A percentile compares a stretch with the other conserved stretches of the same genome.
Conservation (phyloP, 2,797 vertebrate genomes). For the Delichon dasypus region DNA sequence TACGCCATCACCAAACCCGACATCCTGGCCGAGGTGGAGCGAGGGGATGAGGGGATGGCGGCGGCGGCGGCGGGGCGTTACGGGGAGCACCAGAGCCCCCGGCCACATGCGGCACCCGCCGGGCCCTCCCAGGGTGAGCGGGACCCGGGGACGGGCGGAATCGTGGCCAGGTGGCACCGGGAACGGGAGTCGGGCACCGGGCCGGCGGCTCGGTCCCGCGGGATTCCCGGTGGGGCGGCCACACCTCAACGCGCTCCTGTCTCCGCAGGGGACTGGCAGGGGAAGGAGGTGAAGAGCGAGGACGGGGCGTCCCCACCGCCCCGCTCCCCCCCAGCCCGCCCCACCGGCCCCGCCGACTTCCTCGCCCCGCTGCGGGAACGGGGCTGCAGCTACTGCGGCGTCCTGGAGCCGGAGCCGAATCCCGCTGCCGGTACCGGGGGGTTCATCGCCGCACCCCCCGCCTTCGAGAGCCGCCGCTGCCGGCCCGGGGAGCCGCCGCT, state of each 20-base stretch:
- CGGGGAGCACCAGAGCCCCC: background rate
- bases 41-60: background rate
- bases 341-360: background rate
- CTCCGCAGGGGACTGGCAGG: slow-evolving; percentile 28
- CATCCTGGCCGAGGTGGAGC: slow-evolving; percentile 53
- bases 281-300: slow-evolving; percentile 32
- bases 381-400: background rate
- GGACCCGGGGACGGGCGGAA: background rate
- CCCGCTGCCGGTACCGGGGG: background rate
- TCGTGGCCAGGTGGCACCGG: fast-evolving
- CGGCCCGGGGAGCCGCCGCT: background rate
- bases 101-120: fast-evolving
- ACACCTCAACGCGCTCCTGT: background rate
- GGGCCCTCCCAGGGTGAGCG: background rate
- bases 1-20: slow-evolving; percentile 23
- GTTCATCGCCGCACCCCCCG: background rate
- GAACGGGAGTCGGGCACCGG: fast-evolving
- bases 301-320: background rate
- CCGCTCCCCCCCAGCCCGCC: background rate
- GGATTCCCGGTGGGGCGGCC: background rate
- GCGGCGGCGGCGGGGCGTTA: background rate
- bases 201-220: fast-evolving
- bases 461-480: background rate
- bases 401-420: background rate
- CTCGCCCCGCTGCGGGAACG: background rate